These are phyloP conservation scores for Cabera pusaria DNA, from an alignment of 2,888 invertebrate species.

Conservation along the genomic window DNA sequence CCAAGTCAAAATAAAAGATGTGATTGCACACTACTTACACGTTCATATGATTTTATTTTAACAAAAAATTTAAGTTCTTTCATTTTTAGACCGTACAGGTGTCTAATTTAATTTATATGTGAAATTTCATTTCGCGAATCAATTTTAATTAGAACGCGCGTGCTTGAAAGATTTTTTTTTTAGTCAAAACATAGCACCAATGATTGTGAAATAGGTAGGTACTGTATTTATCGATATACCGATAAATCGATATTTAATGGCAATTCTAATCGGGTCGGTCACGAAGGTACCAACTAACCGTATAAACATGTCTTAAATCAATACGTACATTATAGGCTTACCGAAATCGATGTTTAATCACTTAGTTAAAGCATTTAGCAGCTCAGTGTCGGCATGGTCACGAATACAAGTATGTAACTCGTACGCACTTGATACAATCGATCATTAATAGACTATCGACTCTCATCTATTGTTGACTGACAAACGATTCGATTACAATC, in stretches of 20 bases:
- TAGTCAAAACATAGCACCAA: too few relatives aligned
- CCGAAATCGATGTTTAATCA: constrained; percentile 20
- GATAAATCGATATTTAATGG: not conserved
- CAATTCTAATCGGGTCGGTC: not conserved
- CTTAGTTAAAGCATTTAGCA: constrained; percentile 29
- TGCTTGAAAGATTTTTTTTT: too few relatives aligned
- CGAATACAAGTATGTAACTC: constrained; percentile 36
- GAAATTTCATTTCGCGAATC: constrained; percentile 33
- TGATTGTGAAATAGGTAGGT: too few relatives aligned
- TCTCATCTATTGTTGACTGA: constrained; percentile 46
- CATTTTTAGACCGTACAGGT: too few relatives aligned
- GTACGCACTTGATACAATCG: constrained; percentile 43
- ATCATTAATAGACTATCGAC: constrained; percentile 48
- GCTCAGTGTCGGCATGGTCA: constrained; percentile 55
- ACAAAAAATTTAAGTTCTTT: too few relatives aligned
- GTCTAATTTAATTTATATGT: too few relatives aligned
- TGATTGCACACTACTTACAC: too few relatives aligned
- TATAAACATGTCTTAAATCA: constrained; percentile 10
- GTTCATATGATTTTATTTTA: too few relatives aligned
- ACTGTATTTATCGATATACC: not conserved
- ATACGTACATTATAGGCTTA: constrained; percentile 13
- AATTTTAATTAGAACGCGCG: too few relatives aligned
- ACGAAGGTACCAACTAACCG: not conserved
- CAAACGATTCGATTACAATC: constrained; percentile 37
- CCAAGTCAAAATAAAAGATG: too few relatives aligned